Base-by-base conservation (phyloP, 2,888 invertebrate genomes). In the Parnassius smintheus region DNA sequence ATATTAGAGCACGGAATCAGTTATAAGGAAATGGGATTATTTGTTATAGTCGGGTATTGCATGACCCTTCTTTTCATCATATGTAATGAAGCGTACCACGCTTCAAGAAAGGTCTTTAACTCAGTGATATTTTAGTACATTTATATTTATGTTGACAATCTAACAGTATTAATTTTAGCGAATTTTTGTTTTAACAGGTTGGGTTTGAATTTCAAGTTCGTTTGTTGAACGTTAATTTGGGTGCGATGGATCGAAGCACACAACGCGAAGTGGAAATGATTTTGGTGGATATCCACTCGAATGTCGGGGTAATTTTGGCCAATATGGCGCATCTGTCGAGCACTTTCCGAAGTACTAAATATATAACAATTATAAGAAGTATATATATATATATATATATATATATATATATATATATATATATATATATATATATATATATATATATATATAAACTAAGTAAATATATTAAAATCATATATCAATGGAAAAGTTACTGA, bases 251-350 rank as follows among this genome's bases (percentile, higher is more conserved):
- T 78, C 86, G 91, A 51, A 92, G 93, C 59, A 94, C 95, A 0
- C 93, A 94, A 71, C 93, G 94, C 45, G 95, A 95, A 76, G 94
- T 95, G 13, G 93, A 95, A 75, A 95, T 95, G 95, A 94, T 95
- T 73, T 82, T 95, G 42, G 94, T 94, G 7, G 95, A 95, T 0
- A 95, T 95, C n/a, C n/a, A n/a, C n/a, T n/a, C n/a, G n/a, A n/a
- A n/a, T n/a, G n/a, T n/a, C n/a, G n/a, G n/a, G n/a, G n/a, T n/a
- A n/a, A n/a, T n/a, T n/a, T n/a, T n/a, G n/a, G n/a, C n/a, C n/a
- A n/a, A n/a, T n/a, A n/a, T n/a, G n/a, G n/a, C n/a, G n/a, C n/a
- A n/a, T n/a, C n/a, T n/a, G n/a, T n/a, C n/a, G n/a, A n/a, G n/a
- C n/a, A n/a, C n/a, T n/a, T n/a, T n/a, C n/a, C n/a, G n/a, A n/a